Conservation (phyloP, 2,888 invertebrate species). For the Herminia tarsipennalis region DNA sequence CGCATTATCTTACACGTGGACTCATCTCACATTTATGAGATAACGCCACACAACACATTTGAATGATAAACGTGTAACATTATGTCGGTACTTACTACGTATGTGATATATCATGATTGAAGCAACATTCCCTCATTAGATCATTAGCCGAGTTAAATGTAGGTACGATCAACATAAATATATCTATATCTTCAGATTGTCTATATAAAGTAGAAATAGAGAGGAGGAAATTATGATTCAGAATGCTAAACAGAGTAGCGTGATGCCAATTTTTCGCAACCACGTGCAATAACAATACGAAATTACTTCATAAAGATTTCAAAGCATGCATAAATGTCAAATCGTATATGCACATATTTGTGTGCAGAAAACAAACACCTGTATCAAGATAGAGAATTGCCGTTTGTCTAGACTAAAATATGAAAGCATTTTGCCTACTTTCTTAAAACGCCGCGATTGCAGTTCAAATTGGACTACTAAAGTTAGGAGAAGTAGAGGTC, state of each 20-base stretch:
- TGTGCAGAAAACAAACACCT: neutral
- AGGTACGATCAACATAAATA: too few species aligned
- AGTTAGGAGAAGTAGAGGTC: neutral
- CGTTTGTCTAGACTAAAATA: neutral
- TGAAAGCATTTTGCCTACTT: too few species aligned
- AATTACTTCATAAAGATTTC: conserved; percentile 2
- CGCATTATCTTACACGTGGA: conserved; percentile 9
- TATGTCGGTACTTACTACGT: neutral
- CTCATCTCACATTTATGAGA: neutral
- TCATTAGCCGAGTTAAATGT: neutral
- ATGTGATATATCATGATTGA: neutral
- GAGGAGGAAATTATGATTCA: conserved; percentile 1
- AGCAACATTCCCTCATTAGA: neutral
- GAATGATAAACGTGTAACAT: neutral
- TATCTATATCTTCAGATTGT: too few species aligned
- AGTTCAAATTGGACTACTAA: neutral
- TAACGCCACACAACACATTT: neutral
- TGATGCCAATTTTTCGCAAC: conserved; percentile 8
- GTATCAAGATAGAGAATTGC: too few species aligned
- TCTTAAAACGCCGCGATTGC: neutral
- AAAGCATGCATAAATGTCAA: conserved; percentile 6
- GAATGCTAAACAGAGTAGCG: neutral
- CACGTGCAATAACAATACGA: conserved; percentile 1
- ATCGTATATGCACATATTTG: conserved; percentile 1
- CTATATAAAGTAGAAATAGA: neutral